A percentile compares a stretch with the other conserved stretches of the same genome.
phyloP scores from a whole-genome alignment of 1,140 invertebrate species.

The Rhyzopertha dominica region DNA sequence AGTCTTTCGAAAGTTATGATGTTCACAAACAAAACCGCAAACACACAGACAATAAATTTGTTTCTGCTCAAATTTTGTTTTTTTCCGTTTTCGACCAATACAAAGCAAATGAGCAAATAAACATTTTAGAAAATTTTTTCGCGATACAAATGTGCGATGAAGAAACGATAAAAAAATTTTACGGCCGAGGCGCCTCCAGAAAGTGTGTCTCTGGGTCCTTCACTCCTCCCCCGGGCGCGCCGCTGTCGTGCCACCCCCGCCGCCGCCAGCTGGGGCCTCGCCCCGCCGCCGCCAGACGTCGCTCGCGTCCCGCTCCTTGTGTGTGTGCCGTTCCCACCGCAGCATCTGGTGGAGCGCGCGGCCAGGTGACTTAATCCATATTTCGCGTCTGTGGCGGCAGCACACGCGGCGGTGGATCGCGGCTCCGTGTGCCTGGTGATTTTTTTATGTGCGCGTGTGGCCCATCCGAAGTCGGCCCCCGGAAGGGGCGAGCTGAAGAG shows the following conservation, averaged over 20 bases:
- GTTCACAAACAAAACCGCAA: too few species aligned
- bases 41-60: too few species aligned
- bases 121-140: too few species aligned
- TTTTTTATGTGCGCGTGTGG: conserved; percentile 36
- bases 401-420: not conserved
- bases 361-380: not conserved
- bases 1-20: too few species aligned
- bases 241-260: conserved; percentile 3
- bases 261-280: conserved; percentile 5
- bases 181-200: too few species aligned
- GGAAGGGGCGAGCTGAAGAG: conserved; percentile 32
- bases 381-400: conserved; percentile 16
- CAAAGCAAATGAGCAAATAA: too few species aligned
- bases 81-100: too few species aligned
- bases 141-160: too few species aligned
- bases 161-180: too few species aligned
- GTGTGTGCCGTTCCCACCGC: not conserved
- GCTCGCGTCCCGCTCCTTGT: conserved; percentile 6
- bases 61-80: too few species aligned
- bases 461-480: conserved; percentile 27
- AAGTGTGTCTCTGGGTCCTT: too few species aligned
- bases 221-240: conserved; percentile 3
- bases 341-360: not conserved
- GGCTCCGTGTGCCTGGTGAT: not conserved
- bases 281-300: conserved; percentile 14